phyloP scores from a whole-genome alignment of 2,113 vertebrate genomes.

The Larimichthys polyactis region DNA sequence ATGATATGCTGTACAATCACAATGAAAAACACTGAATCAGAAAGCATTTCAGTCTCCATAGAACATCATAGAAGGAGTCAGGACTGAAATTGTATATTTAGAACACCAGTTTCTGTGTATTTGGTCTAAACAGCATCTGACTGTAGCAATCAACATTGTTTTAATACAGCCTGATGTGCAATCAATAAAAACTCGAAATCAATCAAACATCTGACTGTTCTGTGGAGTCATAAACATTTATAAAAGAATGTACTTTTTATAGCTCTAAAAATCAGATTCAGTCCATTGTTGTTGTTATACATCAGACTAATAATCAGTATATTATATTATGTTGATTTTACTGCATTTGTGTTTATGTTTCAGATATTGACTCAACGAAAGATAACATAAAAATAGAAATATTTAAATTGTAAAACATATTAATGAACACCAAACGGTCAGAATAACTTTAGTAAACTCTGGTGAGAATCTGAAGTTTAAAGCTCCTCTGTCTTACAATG shows the following conservation, averaged over 20 bases:
- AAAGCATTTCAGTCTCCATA: not conserved
- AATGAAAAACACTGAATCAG: not conserved
- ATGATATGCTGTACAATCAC: not conserved
- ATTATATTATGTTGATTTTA: not conserved
- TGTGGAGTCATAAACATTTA: not conserved
- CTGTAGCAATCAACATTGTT: not conserved
- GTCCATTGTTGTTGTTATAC: constrained; percentile 1
- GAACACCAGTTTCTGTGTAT: constrained; percentile 2
- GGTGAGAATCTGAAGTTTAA: not conserved
- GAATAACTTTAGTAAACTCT: not conserved
- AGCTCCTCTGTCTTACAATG: not conserved
- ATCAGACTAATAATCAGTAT: not conserved
- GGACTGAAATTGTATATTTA: not conserved
- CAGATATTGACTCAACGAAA: not conserved
- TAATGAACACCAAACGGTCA: not conserved
- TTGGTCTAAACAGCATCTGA: not conserved
- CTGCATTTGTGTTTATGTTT: not conserved
- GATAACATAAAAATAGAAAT: not conserved
- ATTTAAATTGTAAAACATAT: not conserved
- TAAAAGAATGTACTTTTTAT: not conserved
- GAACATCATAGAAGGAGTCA: not conserved
- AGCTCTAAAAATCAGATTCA: not conserved
- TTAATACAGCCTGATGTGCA: not conserved
- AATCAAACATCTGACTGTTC: not conserved
- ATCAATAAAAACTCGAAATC: constrained; percentile 5